phyloP scores from a whole-genome alignment of 1,140 invertebrate genomes.

The Hylaeus anthracinus region DNA sequence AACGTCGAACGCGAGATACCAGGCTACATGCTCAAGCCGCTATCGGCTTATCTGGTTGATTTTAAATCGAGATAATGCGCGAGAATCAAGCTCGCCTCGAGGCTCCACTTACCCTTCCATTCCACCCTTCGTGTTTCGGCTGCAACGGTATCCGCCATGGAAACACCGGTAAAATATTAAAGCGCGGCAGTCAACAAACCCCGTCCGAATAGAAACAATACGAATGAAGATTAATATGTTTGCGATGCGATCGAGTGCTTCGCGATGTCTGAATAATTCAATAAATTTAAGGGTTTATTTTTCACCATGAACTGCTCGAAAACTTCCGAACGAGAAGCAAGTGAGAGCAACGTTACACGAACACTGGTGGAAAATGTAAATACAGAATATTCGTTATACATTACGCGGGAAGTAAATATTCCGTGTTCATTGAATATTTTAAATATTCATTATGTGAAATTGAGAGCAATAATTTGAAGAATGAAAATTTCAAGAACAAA shows the following conservation, averaged over 20 bases:
- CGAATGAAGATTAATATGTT: conserved; percentile 12
- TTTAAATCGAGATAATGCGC: conserved; percentile 16
- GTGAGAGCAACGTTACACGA: too few species aligned
- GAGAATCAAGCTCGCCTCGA: conserved; percentile 23
- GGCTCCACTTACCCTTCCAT: conserved; percentile 7
- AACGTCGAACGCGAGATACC: not conserved
- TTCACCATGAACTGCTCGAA: not conserved
- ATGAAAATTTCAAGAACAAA: too few species aligned
- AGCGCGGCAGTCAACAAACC: not conserved
- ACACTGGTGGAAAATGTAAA: too few species aligned
- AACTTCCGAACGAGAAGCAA: not conserved
- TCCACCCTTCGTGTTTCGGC: not conserved
- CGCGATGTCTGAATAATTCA: not conserved
- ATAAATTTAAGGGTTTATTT: not conserved
- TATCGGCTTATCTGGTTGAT: conserved; percentile 36
- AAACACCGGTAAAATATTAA: conserved; percentile 16
- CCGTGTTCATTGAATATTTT: too few species aligned
- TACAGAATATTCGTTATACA: too few species aligned
- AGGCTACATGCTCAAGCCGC: not conserved
- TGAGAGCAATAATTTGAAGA: too few species aligned
- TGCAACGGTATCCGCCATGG: conserved; percentile 4
- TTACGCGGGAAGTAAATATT: too few species aligned
- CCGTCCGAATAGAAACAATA: not conserved
- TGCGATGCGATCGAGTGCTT: not conserved
- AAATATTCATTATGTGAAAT: too few species aligned